A percentile compares a stretch with the other conserved stretches of the same genome.
These are phyloP conservation scores for Cydia splendana DNA, from an alignment of 1,140 invertebrate species.

Conservation along the genomic window DNA sequence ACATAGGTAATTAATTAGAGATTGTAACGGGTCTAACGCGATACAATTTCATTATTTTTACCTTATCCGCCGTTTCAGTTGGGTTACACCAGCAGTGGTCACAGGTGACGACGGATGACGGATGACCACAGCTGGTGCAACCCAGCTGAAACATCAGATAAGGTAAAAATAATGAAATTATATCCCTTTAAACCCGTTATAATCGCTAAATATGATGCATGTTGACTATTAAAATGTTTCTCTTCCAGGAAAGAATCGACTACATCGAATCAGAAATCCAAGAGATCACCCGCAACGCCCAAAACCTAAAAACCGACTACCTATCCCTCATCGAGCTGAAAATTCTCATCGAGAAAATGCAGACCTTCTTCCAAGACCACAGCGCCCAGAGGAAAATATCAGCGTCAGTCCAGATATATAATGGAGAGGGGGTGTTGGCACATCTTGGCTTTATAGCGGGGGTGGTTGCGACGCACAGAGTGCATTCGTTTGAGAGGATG, in stretches of 20 bases:
- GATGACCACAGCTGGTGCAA: too few relatives aligned
- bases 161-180: too few relatives aligned
- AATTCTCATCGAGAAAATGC: conserved; percentile 93
- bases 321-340: conserved; percentile 93
- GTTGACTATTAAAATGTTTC: neutral
- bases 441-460: conserved; percentile 83
- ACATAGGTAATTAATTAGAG: too few relatives aligned
- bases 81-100: too few relatives aligned
- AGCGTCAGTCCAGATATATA: conserved; percentile 87
- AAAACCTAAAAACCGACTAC: conserved; percentile 94
- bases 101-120: too few relatives aligned
- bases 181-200: too few relatives aligned
- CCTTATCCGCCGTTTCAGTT: too few relatives aligned
- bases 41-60: too few relatives aligned
- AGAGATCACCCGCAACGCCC: conserved; percentile 94
- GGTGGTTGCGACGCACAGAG: conserved; percentile 83
- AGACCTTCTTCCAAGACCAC: conserved; percentile 93
- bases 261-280: conserved; percentile 93
- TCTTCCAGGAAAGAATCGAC: conserved; percentile 88
- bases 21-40: too few relatives aligned
- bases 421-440: conserved; percentile 87
- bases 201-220: too few relatives aligned
- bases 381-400: conserved; percentile 79
- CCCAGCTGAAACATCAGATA: too few relatives aligned
- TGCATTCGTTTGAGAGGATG: conserved; percentile 90